Evolutionary conservation across 2,888 invertebrate genomes (phyloP), one percentile per base, ranked within the genome.

Genomic region (Scaptomyza flava): DNA sequence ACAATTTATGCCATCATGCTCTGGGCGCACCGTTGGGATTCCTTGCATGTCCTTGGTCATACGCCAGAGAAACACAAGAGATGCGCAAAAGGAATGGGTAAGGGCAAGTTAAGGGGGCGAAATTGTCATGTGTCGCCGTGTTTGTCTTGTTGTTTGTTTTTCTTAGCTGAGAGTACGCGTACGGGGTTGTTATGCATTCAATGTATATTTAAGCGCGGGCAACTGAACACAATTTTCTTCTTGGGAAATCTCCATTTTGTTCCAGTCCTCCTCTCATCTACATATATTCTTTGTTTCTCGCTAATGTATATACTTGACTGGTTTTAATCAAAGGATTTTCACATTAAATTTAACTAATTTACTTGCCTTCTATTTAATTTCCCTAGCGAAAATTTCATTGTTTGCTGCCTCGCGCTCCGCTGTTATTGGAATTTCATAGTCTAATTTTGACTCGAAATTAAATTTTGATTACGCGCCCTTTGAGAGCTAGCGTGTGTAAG

Each of bases 301-400:
- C 74, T 73, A 63, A 60, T 73, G 57, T 31, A 66, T 46, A 62
- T 71, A 75, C 67, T 73, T 77, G 68, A 60, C 61, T 72, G 79
- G 65, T 61, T 74, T 81, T 83, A 79, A 86, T 86, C 87, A 84
- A 86, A 86, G 73, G 77, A 77, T 86, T 79, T 73, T 70, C 68
- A 61, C 66, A 72, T 73, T 70, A 75, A 81, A 75, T 79, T 72
- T 65, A 86, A 69, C 72, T 79, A 81, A 83, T 81, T 77, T 81
- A 77, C 65, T 76, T 62, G 57, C 71, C 57, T 72, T 63, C 53
- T 60, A 61, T 77, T 77, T 74, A 27, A 45, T 65, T 65, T 68
- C 69, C 34, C 51, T 45, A 9, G 38, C 14, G 7, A 57, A 56
- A 53, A 27, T n/a, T 46, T 12, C 17, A 14, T 31, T 41, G 42